Percentiles rank a stretch among this genome's conserved stretches.
phyloP scores from a whole-genome alignment of 2,888 invertebrate species.

The Mythimna loreyi region DNA sequence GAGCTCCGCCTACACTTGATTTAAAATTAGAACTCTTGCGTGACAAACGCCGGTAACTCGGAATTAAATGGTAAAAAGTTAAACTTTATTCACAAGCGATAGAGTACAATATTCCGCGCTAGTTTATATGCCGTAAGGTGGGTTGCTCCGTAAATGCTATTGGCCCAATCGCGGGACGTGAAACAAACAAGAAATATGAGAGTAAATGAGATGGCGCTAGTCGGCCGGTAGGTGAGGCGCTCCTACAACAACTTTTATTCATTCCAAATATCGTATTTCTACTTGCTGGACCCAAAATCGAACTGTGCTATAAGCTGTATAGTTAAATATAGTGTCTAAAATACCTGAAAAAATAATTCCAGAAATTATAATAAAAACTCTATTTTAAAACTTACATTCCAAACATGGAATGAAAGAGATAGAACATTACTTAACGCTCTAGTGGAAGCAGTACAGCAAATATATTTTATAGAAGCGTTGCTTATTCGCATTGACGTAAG shows the following conservation, averaged over 20 bases:
- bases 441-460: conserved; percentile 77
- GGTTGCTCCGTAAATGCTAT: conserved; percentile 89
- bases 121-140: conserved; percentile 88
- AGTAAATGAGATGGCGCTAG: conserved; percentile 84
- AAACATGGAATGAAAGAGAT: conserved; percentile 76
- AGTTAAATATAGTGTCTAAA: conserved; percentile 14
- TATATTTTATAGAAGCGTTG: conserved; percentile 74
- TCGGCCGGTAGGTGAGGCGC: conserved; percentile 61
- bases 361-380: conserved; percentile 58
- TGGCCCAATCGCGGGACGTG: conserved; percentile 88
- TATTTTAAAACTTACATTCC: conserved; percentile 67
- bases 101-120: conserved; percentile 87
- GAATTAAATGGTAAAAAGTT: conserved; percentile 89
- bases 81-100: conserved; percentile 88
- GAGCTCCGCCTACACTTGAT: conserved; percentile 91
- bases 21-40: conserved; percentile 91
- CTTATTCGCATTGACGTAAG: conserved; percentile 63
- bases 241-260: conserved; percentile 55
- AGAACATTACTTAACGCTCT: conserved; percentile 64
- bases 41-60: conserved; percentile 90
- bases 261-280: conserved; percentile 18
- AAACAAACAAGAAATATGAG: conserved; percentile 89
- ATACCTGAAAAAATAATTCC: conserved; percentile 34
- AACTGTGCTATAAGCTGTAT: not conserved
- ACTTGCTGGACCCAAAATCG: conserved; percentile 27